Base-by-base conservation (phyloP, 1,140 invertebrate genomes). In the Drosophila jambulina region DNA sequence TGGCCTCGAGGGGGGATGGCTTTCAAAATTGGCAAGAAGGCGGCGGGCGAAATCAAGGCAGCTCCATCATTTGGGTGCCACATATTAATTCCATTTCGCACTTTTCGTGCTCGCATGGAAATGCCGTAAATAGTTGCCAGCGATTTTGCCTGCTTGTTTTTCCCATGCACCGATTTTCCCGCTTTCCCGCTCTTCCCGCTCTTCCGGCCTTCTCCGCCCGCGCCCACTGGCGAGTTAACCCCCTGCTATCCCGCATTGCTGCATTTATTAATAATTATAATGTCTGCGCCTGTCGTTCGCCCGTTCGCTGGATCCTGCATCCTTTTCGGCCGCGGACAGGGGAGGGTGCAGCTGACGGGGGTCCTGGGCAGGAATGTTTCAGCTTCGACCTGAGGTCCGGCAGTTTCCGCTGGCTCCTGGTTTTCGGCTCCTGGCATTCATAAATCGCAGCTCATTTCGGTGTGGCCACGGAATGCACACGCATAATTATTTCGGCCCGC, bases 221-320 rank as follows among this genome's bases (percentile, higher is more conserved):
- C 4, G 8, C 51, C 13, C 46, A 4, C 15, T 7, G 1, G 12
- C 21, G 21, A 45, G 21, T 23, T 45, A 23, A 45, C 32, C 40
- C 25, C 17, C 19, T 25, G 29, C 29, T 34, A 34, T 60, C 54
- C 67, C 68, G 71, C 77, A 78, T 75, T 80, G 76, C 53, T 90
- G 85, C 81, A 88, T 88, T 88, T 88, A 88, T 90, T 88, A 88
- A 88, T 88, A 88, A 88, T 88, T 88, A 88, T 88, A 90, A 88
- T 90, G 85, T 88, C 85, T 88, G 85, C 70, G 64, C 78, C 68
- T 80, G 79, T 78, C 81, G 82, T 75, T 68, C 57, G 75, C 74
- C 51, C 43, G 19, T 23, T 62, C 36, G 49, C 45, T 62, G 53
- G 49, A 36, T 36, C 51, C 27, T 75, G 65, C 29, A 67, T 68